Evolutionary conservation across 2,797 vertebrate genomes (phyloP).

Genomic region (Liasis olivaceus): DNA sequence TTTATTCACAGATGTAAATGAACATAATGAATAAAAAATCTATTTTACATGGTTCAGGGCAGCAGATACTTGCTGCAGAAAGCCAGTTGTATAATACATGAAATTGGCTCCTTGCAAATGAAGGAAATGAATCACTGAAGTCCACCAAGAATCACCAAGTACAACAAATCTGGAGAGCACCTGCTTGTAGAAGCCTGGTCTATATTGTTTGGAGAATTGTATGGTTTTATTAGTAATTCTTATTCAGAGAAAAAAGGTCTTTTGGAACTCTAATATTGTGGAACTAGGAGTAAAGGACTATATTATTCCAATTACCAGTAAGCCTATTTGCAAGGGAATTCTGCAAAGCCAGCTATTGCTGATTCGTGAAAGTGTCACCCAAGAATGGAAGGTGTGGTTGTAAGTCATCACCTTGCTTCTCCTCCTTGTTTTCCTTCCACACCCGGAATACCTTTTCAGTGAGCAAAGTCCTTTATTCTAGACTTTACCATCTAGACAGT

Average conservation of each 20-base stretch:
- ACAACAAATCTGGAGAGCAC: neutral
- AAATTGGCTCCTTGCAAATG: neutral
- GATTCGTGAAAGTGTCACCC: constrained; percentile 35
- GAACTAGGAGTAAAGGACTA: neutral
- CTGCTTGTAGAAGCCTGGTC: neutral
- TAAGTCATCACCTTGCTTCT: constrained; percentile 42
- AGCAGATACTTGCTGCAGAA: neutral
- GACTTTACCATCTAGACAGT: constrained; percentile 21
- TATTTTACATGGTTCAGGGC: neutral
- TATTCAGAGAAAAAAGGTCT: constrained; percentile 1
- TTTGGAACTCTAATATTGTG: neutral
- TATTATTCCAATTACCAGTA: neutral
- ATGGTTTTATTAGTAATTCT: constrained; percentile 29
- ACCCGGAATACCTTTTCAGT: constrained; percentile 43
- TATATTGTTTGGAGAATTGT: neutral
- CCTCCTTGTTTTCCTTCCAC: constrained; percentile 35
- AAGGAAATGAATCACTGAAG: neutral
- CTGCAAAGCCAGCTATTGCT: constrained; percentile 25
- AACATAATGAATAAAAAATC: neutral
- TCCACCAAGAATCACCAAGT: neutral
- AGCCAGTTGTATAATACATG: neutral
- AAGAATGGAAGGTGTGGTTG: constrained; percentile 25
- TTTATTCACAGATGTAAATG: neutral
- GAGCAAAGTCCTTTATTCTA: constrained; percentile 9
- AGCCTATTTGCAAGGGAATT: neutral